phyloP scores from a whole-genome alignment of 2,888 invertebrate species.

The Lymantria dispar region DNA sequence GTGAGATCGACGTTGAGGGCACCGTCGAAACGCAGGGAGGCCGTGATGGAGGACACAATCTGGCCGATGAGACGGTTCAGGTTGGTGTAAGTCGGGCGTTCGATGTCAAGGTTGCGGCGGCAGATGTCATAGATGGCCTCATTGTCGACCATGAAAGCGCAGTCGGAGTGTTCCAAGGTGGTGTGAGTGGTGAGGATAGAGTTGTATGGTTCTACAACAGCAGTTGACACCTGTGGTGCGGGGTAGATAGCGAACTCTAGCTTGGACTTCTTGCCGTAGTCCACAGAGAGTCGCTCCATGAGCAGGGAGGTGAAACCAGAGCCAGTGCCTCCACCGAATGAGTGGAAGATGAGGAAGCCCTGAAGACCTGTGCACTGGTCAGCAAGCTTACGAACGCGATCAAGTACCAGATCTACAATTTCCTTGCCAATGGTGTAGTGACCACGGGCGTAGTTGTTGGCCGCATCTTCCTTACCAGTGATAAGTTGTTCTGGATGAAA shows the following conservation, averaged over 20 bases:
- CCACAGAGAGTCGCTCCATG: conserved; percentile 97
- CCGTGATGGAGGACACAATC: conserved; percentile 96
- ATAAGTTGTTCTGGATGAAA: conserved; percentile 99
- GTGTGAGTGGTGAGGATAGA: conserved; percentile 98
- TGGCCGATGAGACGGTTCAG: conserved; percentile 97
- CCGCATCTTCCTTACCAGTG: conserved; percentile 98
- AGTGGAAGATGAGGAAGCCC: conserved; percentile 98
- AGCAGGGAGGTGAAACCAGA: conserved; percentile 98
- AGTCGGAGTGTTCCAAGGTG: conserved; percentile 96
- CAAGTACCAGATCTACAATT: conserved; percentile 94
- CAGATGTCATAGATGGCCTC: conserved; percentile 96
- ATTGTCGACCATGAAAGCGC: conserved; percentile 97
- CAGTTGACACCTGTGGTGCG: conserved; percentile 94
- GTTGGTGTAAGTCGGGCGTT: conserved; percentile 98
- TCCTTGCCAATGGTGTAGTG: conserved; percentile 99
- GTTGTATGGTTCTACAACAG: conserved; percentile 98
- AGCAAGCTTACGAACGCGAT: conserved; percentile 92
- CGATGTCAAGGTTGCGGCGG: conserved; percentile 96
- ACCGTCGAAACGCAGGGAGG: conserved; percentile 95
- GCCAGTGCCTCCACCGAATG: conserved; percentile 96
- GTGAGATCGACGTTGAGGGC: conserved; percentile 96
- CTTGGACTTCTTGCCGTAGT: conserved; percentile 98
- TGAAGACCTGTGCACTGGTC: conserved; percentile 96
- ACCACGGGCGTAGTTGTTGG: conserved; percentile 98
- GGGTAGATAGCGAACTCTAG: conserved; percentile 98